Percentiles rank a stretch among this genome's conserved stretches.
phyloP scores from a whole-genome alignment of 2,797 vertebrate genomes.

The Cetoscarus ocellatus region DNA sequence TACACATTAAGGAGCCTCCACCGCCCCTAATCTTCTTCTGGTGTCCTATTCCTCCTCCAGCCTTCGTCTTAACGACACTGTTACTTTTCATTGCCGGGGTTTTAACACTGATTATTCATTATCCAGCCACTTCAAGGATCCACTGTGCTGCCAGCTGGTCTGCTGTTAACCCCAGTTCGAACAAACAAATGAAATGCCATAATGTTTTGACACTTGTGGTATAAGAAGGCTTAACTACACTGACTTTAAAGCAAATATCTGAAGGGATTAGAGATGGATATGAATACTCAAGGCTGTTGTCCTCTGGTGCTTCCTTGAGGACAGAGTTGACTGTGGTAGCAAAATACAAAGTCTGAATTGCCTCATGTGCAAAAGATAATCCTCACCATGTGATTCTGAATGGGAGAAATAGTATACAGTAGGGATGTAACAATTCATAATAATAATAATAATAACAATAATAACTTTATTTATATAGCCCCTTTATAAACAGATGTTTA shows the following conservation, averaged over 20 bases:
- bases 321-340: too few relatives aligned
- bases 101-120: background rate
- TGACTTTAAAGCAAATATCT: background rate
- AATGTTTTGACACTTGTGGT: background rate
- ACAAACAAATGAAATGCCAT: background rate
- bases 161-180: background rate
- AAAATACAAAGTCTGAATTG: too few relatives aligned
- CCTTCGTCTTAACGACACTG: slow-evolving; percentile 1
- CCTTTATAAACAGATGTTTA: too few relatives aligned
- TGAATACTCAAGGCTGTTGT: too few relatives aligned
- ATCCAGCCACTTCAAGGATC: background rate
- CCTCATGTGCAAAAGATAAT: too few relatives aligned
- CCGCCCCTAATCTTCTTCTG: slow-evolving; percentile 40
- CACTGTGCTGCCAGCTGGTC: background rate
- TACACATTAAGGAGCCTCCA: slow-evolving; percentile 30
- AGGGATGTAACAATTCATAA: too few relatives aligned
- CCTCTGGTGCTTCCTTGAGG: too few relatives aligned
- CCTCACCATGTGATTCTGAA: too few relatives aligned
- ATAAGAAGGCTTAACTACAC: background rate
- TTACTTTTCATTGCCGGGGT: slow-evolving; percentile 16
- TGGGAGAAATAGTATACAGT: too few relatives aligned
- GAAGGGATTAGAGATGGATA: too few relatives aligned
- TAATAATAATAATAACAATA: too few relatives aligned
- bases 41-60: slow-evolving; percentile 28
- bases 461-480: too few relatives aligned